Percentiles rank a stretch among this genome's conserved stretches.
Conservation (phyloP, 2,888 invertebrate genomes). For the Hyalella azteca region DNA sequence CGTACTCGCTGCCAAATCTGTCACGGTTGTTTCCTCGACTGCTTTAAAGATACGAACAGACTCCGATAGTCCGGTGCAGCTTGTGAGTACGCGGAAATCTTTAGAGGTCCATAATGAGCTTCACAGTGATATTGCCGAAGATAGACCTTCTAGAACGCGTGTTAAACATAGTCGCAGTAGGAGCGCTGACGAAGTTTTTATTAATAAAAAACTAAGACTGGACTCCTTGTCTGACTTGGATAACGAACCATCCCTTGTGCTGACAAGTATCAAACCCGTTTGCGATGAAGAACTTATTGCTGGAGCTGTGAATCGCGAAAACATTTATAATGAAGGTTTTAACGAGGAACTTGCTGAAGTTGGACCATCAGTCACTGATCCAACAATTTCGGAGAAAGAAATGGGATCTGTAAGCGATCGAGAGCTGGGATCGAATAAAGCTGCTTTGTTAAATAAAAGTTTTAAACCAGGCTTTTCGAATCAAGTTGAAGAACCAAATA, state of each 20-base stretch:
- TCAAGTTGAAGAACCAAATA: too few relatives aligned
- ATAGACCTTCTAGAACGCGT: background rate
- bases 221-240: conserved; percentile 12
- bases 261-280: conserved; percentile 23
- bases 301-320: background rate
- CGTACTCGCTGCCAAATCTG: conserved; percentile 8
- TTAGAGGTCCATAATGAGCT: background rate
- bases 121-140: background rate
- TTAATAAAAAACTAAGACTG: background rate
- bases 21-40: background rate
- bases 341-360: background rate
- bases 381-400: too few relatives aligned
- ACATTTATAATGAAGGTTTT: background rate
- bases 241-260: conserved; percentile 7
- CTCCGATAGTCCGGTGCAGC: background rate
- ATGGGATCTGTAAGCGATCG: too few relatives aligned
- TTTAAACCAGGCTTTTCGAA: too few relatives aligned
- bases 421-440: too few relatives aligned
- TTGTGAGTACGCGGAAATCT: background rate
- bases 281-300: background rate
- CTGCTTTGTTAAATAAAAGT: too few relatives aligned
- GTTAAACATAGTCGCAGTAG: conserved; percentile 29
- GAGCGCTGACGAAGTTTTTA: background rate
- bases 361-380: too few relatives aligned
- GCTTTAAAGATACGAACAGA: background rate